Percentiles rank a stretch among this genome's conserved stretches.
Evolutionary conservation across 1,140 invertebrate genomes (phyloP).

Genomic region (Trichomalopsis sarcophagae): DNA sequence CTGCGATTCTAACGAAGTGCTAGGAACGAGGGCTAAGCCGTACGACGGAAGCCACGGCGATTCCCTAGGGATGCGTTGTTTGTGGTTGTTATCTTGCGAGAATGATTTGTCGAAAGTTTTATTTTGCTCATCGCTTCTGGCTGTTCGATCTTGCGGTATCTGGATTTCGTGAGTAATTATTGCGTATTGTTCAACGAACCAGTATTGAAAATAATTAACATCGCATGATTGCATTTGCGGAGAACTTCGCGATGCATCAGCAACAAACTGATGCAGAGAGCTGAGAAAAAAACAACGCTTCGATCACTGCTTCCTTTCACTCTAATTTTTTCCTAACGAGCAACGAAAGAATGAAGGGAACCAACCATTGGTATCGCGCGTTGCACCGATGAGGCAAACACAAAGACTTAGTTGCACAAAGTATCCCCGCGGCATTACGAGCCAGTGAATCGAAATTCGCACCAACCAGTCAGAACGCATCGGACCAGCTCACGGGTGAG

Average conservation of each 20-base stretch:
- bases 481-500: not conserved
- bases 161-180: too few species aligned
- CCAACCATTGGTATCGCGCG: not conserved
- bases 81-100: not conserved
- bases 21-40: not conserved
- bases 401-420: not conserved
- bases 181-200: too few species aligned
- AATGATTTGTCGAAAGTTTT: not conserved
- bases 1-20: slow-evolving; percentile 19
- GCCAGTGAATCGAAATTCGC: not conserved
- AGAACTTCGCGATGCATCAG: too few species aligned
- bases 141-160: not conserved
- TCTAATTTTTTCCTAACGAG: not conserved
- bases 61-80: not conserved
- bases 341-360: not conserved
- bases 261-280: too few species aligned
- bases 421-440: not conserved
- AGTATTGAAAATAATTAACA: too few species aligned
- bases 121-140: not conserved
- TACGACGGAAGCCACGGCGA: not conserved
- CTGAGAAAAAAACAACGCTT: not conserved
- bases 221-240: too few species aligned
- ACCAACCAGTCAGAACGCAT: not conserved
- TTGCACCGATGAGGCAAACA: not conserved
- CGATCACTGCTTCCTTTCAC: not conserved